Percentiles rank a stretch among this genome's conserved stretches.
phyloP scores from a whole-genome alignment of 1,140 invertebrate genomes.

The Coptotermes formosanus region DNA sequence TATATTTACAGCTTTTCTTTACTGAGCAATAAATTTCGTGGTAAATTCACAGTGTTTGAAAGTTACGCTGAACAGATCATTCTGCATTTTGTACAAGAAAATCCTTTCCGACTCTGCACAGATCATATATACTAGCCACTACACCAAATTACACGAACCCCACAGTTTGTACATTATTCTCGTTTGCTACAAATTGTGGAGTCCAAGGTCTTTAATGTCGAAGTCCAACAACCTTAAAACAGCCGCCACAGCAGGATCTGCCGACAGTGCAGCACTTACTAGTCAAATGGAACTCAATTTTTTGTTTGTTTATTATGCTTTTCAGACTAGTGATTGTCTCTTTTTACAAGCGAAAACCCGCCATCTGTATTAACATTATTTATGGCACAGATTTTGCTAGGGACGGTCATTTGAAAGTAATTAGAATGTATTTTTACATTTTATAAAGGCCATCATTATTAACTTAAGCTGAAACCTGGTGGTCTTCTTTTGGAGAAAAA shows the following conservation, averaged over 20 bases:
- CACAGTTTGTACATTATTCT: not conserved
- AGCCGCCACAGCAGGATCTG: not conserved
- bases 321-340: not conserved
- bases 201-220: not conserved
- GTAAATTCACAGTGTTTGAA: no score
- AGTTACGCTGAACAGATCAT: no score
- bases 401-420: not conserved
- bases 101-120: no score
- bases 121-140: no score
- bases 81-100: no score
- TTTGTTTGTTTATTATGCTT: not conserved
- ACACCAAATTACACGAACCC: no score
- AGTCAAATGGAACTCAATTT: not conserved
- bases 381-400: not conserved
- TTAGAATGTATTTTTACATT: conserved; percentile 7
- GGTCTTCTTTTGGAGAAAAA: not conserved
- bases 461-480: not conserved
- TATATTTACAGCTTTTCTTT: no score
- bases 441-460: not conserved
- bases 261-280: not conserved
- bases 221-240: not conserved
- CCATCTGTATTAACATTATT: conserved; percentile 19
- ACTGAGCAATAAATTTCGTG: no score
- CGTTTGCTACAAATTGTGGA: not conserved
- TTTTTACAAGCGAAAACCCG: not conserved